phyloP scores from a whole-genome alignment of 2,113 vertebrate genomes.

The Raja brachyura region DNA sequence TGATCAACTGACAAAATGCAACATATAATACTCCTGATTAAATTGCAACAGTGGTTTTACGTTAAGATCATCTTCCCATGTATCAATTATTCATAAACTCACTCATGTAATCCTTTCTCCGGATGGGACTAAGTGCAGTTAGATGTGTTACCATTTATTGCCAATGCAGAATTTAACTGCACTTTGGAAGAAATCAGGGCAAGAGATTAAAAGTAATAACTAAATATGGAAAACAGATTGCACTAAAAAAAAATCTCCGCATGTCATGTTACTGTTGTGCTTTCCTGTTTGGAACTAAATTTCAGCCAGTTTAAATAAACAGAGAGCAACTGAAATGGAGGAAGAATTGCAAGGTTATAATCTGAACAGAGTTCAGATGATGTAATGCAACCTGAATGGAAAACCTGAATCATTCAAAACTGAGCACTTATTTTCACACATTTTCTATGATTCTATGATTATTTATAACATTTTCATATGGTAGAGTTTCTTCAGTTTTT shows the following conservation, averaged over 20 bases:
- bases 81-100: slow-evolving; percentile 99
- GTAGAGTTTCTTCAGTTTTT: background rate
- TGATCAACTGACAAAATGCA: slow-evolving; percentile 66
- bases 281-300: slow-evolving; percentile 31
- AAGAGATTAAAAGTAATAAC: slow-evolving; percentile 49
- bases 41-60: slow-evolving; percentile 82
- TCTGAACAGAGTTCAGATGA: slow-evolving; percentile 3
- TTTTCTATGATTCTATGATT: too few species aligned
- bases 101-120: slow-evolving; percentile 97
- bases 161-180: slow-evolving; percentile 81
- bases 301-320: slow-evolving; percentile 34
- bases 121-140: slow-evolving; percentile 84
- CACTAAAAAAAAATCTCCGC: slow-evolving; percentile 13
- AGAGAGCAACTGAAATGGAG: slow-evolving; percentile 7
- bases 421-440: background rate
- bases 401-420: background rate
- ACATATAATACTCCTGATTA: slow-evolving; percentile 93
- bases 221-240: slow-evolving; percentile 48
- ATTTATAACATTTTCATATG: background rate
- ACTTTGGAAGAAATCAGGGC: slow-evolving; percentile 56
- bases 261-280: slow-evolving; percentile 16
- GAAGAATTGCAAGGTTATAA: background rate
- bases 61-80: slow-evolving; percentile 91
- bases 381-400: background rate
- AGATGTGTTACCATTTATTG: slow-evolving; percentile 63